Percentiles rank a stretch among this genome's conserved stretches.
Conservation (phyloP, 2,797 vertebrate genomes). For the Danio choprae region DNA sequence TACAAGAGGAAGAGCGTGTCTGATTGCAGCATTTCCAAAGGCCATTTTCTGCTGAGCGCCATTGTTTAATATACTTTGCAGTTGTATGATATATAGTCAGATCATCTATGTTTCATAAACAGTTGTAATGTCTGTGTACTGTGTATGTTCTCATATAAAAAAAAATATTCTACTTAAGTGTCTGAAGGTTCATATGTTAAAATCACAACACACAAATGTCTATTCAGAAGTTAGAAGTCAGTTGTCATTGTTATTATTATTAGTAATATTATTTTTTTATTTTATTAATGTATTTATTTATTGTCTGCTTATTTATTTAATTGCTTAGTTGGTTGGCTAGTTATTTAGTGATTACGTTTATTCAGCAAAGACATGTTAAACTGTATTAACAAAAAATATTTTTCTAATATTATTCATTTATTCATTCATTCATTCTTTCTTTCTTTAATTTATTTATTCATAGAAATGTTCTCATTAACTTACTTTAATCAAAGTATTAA, state of each 20-base stretch:
- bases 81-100: conserved; percentile 1
- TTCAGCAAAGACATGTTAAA: not conserved
- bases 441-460: no score
- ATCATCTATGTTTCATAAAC: not conserved
- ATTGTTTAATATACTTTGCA: not conserved
- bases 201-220: no score
- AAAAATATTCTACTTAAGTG: no score
- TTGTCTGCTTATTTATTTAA: no score
- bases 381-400: not conserved
- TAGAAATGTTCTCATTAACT: not conserved
- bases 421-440: no score
- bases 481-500: not conserved
- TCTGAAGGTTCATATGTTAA: no score
- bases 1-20: conserved; percentile 46
- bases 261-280: no score
- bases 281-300: no score
- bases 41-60: conserved; percentile 27
- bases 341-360: not conserved
- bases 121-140: not conserved
- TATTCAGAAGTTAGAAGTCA: not conserved
- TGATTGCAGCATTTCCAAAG: conserved; percentile 57
- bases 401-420: not conserved
- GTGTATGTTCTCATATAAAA: not conserved
- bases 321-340: no score
- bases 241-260: no score